Evolutionary conservation across 2,113 vertebrate species (phyloP).

Genomic region (Epinephelus cyanopodus): DNA sequence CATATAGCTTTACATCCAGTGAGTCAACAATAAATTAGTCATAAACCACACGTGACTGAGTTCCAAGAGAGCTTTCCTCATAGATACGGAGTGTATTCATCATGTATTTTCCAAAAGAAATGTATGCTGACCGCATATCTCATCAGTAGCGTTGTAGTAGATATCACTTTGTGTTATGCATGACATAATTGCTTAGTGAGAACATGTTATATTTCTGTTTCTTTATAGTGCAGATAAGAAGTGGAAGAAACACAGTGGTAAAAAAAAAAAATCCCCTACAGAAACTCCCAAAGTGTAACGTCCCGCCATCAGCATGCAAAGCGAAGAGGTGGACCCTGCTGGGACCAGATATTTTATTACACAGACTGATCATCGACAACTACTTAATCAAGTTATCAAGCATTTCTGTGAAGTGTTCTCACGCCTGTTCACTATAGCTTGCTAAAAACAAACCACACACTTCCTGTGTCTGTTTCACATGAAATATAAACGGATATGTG

Average conservation of each 20-base stretch:
- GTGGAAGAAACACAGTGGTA: not conserved
- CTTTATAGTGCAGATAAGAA: not conserved
- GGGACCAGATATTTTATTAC: too few relatives aligned
- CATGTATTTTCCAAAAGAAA: not conserved
- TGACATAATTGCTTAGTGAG: not conserved
- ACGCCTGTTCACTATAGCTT: not conserved
- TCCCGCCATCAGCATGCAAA: not conserved
- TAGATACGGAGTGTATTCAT: not conserved
- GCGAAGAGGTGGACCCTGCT: not conserved
- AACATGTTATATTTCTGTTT: not conserved
- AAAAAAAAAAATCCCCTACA: not conserved
- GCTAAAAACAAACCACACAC: not conserved
- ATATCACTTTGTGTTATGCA: not conserved
- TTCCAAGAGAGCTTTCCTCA: not conserved
- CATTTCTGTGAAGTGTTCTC: not conserved
- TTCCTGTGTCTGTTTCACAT: not conserved
- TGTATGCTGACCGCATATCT: not conserved
- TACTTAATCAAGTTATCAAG: too few relatives aligned
- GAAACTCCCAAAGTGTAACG: not conserved
- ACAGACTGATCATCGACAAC: too few relatives aligned
- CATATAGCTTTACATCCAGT: not conserved
- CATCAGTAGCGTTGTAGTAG: not conserved
- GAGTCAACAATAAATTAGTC: not conserved
- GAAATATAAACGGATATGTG: not conserved
- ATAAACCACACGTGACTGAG: not conserved